Evolutionary conservation across 2,888 invertebrate species (phyloP).

Genomic region (Synergus japonicus): DNA sequence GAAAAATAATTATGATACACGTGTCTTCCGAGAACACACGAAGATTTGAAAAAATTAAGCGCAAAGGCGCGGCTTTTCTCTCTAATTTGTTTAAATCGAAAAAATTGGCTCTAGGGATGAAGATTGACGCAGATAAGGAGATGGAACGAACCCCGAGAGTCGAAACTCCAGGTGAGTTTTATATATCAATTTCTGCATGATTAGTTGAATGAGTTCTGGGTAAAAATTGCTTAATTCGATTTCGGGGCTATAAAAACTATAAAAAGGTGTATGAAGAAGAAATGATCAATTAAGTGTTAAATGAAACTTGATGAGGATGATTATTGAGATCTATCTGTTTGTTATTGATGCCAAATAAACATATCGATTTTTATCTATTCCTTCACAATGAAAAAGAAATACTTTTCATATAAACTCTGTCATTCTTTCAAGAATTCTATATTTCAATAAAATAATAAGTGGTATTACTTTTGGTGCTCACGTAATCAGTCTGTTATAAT

Average conservation of each 20-base stretch:
- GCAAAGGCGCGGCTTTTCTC: constrained; percentile 73
- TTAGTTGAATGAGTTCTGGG: not conserved
- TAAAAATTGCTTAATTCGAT: not conserved
- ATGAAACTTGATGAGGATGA: not conserved
- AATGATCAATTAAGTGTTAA: not conserved
- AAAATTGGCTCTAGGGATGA: constrained; percentile 72
- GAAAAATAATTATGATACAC: constrained; percentile 72
- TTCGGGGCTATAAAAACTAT: not conserved
- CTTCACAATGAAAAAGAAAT: not conserved
- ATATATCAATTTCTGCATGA: constrained; percentile 42
- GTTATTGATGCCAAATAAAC: not conserved
- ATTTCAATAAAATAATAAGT: not conserved
- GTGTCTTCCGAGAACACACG: constrained; percentile 70
- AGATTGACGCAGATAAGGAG: constrained; percentile 73
- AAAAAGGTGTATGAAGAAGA: not conserved
- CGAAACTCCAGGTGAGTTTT: constrained; percentile 70
- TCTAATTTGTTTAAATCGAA: constrained; percentile 70
- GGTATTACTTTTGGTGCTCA: not conserved
- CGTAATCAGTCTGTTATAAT: too few species aligned
- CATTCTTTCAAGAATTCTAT: not conserved
- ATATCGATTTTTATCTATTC: not conserved
- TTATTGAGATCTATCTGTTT: not conserved
- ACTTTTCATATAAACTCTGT: not conserved
- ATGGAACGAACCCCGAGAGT: constrained; percentile 72
- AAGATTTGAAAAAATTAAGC: constrained; percentile 72